phyloP scores from a whole-genome alignment of 1,140 invertebrate species.

The Tenebrio molitor region DNA sequence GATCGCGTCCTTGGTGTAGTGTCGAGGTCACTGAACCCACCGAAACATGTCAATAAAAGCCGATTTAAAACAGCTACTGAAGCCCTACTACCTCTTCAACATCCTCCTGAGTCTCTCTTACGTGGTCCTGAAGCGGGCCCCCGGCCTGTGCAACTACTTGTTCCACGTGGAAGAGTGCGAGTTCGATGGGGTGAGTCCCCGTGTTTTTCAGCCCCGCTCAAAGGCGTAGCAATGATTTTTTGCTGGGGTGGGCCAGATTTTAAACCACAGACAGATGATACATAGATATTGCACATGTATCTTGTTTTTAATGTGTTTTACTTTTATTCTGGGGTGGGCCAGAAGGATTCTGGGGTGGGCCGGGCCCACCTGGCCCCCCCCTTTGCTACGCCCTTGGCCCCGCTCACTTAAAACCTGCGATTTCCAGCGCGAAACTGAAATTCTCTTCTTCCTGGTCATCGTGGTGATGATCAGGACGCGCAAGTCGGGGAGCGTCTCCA shows the following conservation, averaged over 20 bases:
- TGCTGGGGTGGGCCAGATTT: no score
- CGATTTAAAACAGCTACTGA: slow-evolving; percentile 79
- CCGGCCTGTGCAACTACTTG: slow-evolving; percentile 78
- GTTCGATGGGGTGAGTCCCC: slow-evolving; percentile 80
- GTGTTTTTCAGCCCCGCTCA: no score
- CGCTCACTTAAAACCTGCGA: slow-evolving; percentile 48
- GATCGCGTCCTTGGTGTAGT: neutral
- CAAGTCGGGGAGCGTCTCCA: slow-evolving; percentile 90
- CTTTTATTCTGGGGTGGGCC: no score
- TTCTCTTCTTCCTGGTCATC: slow-evolving; percentile 94
- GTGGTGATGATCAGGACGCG: slow-evolving; percentile 93
- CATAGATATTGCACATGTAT: no score
- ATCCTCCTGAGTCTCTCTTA: slow-evolving; percentile 89
- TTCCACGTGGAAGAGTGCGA: slow-evolving; percentile 82
- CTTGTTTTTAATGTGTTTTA: no score
- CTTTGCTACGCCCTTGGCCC: no score
- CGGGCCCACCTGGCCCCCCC: no score
- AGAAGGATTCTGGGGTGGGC: no score
- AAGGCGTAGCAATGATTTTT: no score
- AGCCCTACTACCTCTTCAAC: slow-evolving; percentile 92
- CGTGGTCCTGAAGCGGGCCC: slow-evolving; percentile 80
- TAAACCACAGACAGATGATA: no score
- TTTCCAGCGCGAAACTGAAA: slow-evolving; percentile 91
- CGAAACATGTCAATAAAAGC: slow-evolving; percentile 77
- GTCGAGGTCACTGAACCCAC: neutral